Evolutionary conservation across 2,113 vertebrate species (phyloP).

Genomic region (Trochalopteron elliotii): DNA sequence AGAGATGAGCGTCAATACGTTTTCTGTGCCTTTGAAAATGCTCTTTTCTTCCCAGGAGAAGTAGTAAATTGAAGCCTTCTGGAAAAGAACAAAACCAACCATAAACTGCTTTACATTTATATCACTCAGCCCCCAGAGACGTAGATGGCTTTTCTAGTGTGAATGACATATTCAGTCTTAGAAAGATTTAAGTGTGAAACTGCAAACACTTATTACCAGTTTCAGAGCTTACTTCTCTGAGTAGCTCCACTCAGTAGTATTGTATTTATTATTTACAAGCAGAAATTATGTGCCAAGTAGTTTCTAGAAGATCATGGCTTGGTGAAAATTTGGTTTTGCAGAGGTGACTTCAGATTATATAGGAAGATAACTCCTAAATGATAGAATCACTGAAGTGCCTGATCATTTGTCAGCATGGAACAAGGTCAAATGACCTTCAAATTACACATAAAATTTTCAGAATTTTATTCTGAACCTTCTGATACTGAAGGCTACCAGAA

Average conservation of each 20-base stretch:
- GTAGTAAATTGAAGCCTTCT: slow-evolving; percentile 7
- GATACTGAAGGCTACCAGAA: not conserved
- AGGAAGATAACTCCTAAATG: not conserved
- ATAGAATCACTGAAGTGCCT: not conserved
- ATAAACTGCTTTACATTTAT: not conserved
- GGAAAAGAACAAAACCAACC: not conserved
- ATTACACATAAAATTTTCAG: not conserved
- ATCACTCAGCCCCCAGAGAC: not conserved
- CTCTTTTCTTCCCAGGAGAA: not conserved
- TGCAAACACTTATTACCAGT: not conserved
- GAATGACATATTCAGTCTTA: not conserved
- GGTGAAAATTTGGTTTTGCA: not conserved
- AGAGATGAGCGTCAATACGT: rapidly evolving
- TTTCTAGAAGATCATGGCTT: not conserved
- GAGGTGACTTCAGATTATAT: not conserved
- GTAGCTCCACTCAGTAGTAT: not conserved
- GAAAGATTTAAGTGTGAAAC: not conserved
- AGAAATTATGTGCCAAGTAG: not conserved
- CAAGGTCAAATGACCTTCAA: not conserved
- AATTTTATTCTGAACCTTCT: not conserved
- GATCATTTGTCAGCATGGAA: not conserved
- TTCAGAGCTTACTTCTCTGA: not conserved
- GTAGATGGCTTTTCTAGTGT: not conserved
- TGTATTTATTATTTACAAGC: not conserved
- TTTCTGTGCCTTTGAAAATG: slow-evolving; percentile 15